Percentiles rank a stretch among this genome's conserved stretches.
phyloP scores from a whole-genome alignment of 2,797 vertebrate genomes.

The Melanogrammus aeglefinus region DNA sequence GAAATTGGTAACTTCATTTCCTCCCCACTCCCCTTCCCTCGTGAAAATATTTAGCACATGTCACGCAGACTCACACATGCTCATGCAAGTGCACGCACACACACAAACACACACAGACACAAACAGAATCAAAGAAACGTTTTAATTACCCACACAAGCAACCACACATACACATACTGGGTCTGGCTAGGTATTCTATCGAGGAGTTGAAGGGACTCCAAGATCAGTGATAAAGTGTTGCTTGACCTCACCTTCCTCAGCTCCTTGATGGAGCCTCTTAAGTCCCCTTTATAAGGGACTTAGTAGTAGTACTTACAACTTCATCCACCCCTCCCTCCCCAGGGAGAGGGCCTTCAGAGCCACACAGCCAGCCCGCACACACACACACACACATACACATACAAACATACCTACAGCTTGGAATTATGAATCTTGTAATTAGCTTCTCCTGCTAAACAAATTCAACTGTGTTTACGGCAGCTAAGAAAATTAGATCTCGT shows the following conservation, averaged over 20 bases:
- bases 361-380: too few species aligned
- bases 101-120: too few species aligned
- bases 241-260: not conserved
- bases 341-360: too few species aligned
- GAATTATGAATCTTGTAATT: not conserved
- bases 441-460: not conserved
- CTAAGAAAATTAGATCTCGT: not conserved
- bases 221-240: not conserved
- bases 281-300: conserved; percentile 15
- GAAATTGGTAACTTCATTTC: not conserved
- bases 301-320: conserved; percentile 12
- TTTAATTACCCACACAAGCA: not conserved
- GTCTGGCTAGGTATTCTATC: too few species aligned
- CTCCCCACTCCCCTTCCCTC: not conserved
- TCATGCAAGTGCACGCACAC: too few species aligned
- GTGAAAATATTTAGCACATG: too few species aligned
- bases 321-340: too few species aligned
- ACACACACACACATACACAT: too few species aligned
- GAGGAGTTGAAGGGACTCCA: not conserved
- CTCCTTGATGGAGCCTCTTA: conserved; percentile 13
- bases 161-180: not conserved
- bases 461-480: not conserved
- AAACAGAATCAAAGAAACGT: too few species aligned
- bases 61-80: too few species aligned
- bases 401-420: not conserved